Evolutionary conservation across 2,888 invertebrate genomes (phyloP), one percentile per base, ranked within the genome.

Genomic region (Tipula helvola): DNA sequence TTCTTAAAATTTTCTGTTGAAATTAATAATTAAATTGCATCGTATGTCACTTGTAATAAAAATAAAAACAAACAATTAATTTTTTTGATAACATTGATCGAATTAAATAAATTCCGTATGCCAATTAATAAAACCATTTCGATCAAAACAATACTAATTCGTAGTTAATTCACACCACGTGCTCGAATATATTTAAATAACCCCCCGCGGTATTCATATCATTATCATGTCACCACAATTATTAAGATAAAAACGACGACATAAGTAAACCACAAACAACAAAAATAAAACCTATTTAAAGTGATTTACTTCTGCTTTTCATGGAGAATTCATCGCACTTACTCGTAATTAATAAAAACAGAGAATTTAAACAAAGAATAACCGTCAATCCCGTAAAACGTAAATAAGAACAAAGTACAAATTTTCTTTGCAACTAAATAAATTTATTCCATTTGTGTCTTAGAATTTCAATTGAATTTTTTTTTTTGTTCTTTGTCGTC

Each of bases 381-480:
- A 71, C 71, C 71, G 71, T 71, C 71, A 71, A 71, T 71, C 71
- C 71, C 71, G 71, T 28, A 28, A 71, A 71, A 71, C 71, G 71
- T 71, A 71, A 71, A 71, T 28, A 71, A 71, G 71, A 71, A 71
- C 71, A 71, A 71, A 71, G 71, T 71, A 71, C 71, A 71, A 71
- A 71, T 71, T 71, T 71, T 71, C 71, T 28, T 71, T 28, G 71
- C 71, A 71, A 28, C 71, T 71, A 71, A 71, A 71, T 71, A 71
- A 71, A 71, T 71, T 71, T 71, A 71, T 71, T 71, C 71, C 71
- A 71, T 71, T 71, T 71, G 71, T 71, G 71, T 71, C 71, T 71
- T 71, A 71, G 71, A 71, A 71, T 71, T 28, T 71, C 71, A 71
- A 71, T 71, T 71, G 71, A 71, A 28, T 71, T 18, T 71, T 71